phyloP scores from a whole-genome alignment of 2,113 vertebrate species.

The Syrrhaptes paradoxus region DNA sequence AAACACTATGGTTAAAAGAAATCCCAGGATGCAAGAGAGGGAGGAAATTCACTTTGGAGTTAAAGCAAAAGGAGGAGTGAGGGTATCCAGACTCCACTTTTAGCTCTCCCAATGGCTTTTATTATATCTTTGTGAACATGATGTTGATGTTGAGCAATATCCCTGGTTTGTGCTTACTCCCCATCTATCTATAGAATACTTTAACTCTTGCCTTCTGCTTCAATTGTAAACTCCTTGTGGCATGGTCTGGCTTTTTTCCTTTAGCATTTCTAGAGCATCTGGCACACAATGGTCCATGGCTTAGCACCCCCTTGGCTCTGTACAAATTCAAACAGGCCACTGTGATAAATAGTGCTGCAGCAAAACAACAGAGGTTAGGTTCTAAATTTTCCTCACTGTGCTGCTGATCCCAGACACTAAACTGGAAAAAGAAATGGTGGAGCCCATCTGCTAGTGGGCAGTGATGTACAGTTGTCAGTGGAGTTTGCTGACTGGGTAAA shows the following conservation, averaged over 20 bases:
- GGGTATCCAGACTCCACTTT: background rate
- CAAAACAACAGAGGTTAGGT: background rate
- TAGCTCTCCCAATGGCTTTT: background rate
- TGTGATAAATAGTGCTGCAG: background rate
- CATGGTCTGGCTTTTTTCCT: background rate
- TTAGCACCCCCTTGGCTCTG: background rate
- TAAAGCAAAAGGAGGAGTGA: background rate
- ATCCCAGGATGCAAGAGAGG: background rate
- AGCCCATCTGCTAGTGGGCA: background rate
- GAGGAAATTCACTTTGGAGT: background rate
- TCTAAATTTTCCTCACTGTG: background rate
- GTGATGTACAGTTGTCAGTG: background rate
- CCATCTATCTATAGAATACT: background rate
- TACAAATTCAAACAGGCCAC: background rate
- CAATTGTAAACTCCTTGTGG: background rate
- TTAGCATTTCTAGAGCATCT: background rate
- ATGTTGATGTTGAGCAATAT: background rate
- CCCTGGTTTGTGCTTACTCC: background rate
- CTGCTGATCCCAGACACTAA: background rate
- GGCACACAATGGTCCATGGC: background rate
- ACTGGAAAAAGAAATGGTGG: background rate
- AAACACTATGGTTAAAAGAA: background rate
- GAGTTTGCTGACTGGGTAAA: conserved; percentile 51
- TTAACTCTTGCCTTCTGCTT: conserved; percentile 6
- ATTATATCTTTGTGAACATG: background rate